Conservation (phyloP, 2,888 invertebrate genomes). For the Acrobasis suavella region DNA sequence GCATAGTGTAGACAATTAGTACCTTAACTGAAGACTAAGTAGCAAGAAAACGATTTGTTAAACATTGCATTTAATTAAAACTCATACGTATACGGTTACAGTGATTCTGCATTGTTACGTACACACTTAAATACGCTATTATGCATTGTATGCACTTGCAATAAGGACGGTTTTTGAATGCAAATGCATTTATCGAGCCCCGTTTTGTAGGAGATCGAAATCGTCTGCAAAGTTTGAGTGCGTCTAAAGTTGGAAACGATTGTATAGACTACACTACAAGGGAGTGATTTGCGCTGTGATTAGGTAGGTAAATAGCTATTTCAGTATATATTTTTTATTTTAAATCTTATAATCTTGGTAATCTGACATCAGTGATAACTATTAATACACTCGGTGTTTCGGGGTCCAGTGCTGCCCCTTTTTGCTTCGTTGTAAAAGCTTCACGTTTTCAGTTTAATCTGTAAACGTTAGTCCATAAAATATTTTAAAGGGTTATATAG, state of each 20-base stretch:
- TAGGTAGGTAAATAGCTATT: constrained; percentile 38
- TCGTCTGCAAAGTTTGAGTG: constrained; percentile 82
- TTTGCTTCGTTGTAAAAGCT: too few species aligned
- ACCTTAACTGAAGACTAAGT: not conserved
- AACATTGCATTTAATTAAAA: constrained; percentile 17
- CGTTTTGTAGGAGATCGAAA: constrained; percentile 73
- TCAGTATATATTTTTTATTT: constrained; percentile 65
- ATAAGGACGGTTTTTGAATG: constrained; percentile 45
- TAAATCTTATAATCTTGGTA: too few species aligned
- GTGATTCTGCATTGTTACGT: constrained; percentile 31
- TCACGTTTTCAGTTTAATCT: too few species aligned
- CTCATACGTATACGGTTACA: not conserved
- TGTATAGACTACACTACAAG: constrained; percentile 32
- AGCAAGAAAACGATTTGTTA: constrained; percentile 10
- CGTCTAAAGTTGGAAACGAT: constrained; percentile 64
- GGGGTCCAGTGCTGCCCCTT: too few species aligned
- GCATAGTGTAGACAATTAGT: not conserved
- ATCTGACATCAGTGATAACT: too few species aligned
- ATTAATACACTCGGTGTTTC: too few species aligned
- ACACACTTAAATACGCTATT: not conserved
- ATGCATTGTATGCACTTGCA: constrained; percentile 32
- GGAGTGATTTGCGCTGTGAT: constrained; percentile 24
- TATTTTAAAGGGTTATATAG: too few species aligned
- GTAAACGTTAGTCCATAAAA: too few species aligned
- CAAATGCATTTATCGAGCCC: constrained; percentile 55